Conservation (phyloP, 2,113 vertebrate species). For the Macaca mulatta region DNA sequence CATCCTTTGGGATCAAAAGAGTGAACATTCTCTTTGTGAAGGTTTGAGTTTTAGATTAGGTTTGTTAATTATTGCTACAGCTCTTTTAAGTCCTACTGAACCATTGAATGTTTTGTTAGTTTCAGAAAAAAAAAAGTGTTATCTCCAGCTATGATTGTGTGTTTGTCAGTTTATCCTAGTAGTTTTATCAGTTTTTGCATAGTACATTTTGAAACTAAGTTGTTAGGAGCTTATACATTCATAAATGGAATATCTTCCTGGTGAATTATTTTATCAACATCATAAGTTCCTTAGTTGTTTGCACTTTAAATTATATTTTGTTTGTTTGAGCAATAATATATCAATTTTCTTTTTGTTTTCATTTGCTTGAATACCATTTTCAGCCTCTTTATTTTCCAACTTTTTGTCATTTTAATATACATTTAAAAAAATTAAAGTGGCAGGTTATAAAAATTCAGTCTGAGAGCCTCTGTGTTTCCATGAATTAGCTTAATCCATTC, state of each 20-base stretch:
- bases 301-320: conserved; percentile 21
- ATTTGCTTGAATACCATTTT: not conserved
- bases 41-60: not conserved
- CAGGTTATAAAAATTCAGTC: not conserved
- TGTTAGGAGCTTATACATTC: not conserved
- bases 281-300: not conserved
- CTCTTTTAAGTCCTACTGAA: not conserved
- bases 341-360: not conserved
- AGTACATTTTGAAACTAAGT: conserved; percentile 26
- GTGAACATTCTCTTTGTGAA: not conserved
- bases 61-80: not conserved
- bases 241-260: not conserved
- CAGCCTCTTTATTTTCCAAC: conserved; percentile 2
- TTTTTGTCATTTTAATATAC: not conserved
- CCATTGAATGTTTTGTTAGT: not conserved
- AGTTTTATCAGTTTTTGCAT: not conserved
- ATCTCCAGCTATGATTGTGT: not conserved
- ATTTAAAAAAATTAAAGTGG: not conserved
- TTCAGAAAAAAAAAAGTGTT: not conserved
- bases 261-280: not conserved
- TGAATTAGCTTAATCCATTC: not conserved
- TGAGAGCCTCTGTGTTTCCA: not conserved
- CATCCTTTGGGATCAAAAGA: not conserved
- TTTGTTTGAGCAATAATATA: not conserved
- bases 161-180: not conserved